phyloP scores from a whole-genome alignment of 1,140 invertebrate species.

The Trissolcus basalis region DNA sequence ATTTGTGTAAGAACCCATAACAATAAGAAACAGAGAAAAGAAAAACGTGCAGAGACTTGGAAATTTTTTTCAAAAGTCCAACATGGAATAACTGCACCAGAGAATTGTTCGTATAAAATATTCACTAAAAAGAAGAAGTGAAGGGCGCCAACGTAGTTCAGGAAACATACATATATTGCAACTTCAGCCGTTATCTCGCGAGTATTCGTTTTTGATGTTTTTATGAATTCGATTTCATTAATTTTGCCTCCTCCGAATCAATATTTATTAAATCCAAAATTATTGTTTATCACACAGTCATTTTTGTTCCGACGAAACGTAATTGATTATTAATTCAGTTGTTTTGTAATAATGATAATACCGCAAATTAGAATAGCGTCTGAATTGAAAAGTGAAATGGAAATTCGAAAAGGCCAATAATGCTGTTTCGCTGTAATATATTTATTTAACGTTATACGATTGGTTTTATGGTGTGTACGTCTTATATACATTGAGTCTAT shows the following conservation, averaged over 20 bases:
- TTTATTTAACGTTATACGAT: conserved; percentile 76
- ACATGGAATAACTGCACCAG: conserved; percentile 73
- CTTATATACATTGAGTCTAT: conserved; percentile 74
- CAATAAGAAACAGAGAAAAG: conserved; percentile 36
- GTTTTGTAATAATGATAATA: too few species aligned
- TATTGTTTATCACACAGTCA: too few species aligned
- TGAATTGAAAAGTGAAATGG: conserved; percentile 14
- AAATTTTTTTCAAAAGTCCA: conserved; percentile 65
- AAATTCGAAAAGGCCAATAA: conserved; percentile 63
- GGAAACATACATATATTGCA: conserved; percentile 61
- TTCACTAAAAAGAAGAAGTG: conserved; percentile 67
- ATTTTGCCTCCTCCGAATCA: neutral
- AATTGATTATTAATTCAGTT: too few species aligned
- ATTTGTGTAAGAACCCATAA: conserved; percentile 62
- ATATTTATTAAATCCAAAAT: too few species aligned
- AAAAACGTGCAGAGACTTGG: conserved; percentile 66
- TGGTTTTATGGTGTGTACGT: conserved; percentile 72
- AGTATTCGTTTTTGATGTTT: conserved; percentile 59
- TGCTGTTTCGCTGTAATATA: conserved; percentile 71
- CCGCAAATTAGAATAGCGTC: conserved; percentile 11
- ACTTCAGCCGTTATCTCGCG: conserved; percentile 64
- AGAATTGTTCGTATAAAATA: conserved; percentile 75
- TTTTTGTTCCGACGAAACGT: too few species aligned
- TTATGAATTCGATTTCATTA: conserved; percentile 56
- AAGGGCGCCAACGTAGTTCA: conserved; percentile 63